Base-by-base conservation (phyloP, 2,797 vertebrate genomes). In the Schizothorax lantsangensis region DNA sequence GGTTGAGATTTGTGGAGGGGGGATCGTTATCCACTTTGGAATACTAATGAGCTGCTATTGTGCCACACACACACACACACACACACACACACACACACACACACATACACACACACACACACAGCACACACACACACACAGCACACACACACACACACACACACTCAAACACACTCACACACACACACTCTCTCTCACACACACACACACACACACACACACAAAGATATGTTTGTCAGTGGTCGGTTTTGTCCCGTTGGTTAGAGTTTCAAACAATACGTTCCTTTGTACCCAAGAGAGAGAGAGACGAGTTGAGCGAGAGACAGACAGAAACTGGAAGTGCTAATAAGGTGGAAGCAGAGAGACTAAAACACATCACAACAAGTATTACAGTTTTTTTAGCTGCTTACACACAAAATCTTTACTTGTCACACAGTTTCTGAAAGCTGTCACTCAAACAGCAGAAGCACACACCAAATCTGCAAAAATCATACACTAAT, bases 181-280 rank as follows among this genome's bases (percentile, higher is more conserved):
- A 77, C 74, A 77, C 87, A 72, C 88, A 38, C 83, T 59, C 49
- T 36, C 86, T 6, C 30, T 54, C 5, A 73, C n/a, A 19, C 72
- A 74, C 7, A 49, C 72, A 49, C 71, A 49, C 73, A 75, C 8
- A 12, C 74, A 77, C 17, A 75, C 47, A 21, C 9, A 77, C 19
- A 77, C 74, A 77, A 23, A 92, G 92, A 93, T 83, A 86, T 93
- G 94, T 95, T 93, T 93, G 93, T 96, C 92, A 94, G 93, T 94
- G 92, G 91, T 23, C 86, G 91, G 94, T 94, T 95, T 95, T 95
- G 95, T 95, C 89, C 92, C 90, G 93, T 94, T 95, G 93, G 95
- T 95, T 93, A 94, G 88, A 38, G 91, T 87, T 87, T 62, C 84
- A 84, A 93, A 96, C 95, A 96, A 96, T 94, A 94, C 93, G 92